A percentile compares a stretch with the other conserved stretches of the same genome.
These are phyloP conservation scores for Watsonalla binaria DNA, from an alignment of 2,888 invertebrate genomes.

Conservation along the genomic window DNA sequence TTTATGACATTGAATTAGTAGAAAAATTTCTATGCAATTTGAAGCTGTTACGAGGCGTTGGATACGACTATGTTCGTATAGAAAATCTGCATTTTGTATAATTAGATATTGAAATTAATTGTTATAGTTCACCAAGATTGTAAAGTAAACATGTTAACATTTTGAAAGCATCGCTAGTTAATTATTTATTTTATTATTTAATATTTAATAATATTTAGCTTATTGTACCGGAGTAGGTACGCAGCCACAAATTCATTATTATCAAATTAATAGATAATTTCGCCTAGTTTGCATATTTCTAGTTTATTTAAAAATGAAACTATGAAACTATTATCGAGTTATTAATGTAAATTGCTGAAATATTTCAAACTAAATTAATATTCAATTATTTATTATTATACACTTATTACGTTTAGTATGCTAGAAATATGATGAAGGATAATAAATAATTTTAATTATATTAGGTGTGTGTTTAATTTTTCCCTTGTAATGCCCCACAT, in stretches of 20 bases:
- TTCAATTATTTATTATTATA: slow-evolving; percentile 80
- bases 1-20: not conserved
- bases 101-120: slow-evolving; percentile 57
- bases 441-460: slow-evolving; percentile 81
- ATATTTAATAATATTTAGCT: slow-evolving; percentile 32
- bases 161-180: slow-evolving; percentile 61
- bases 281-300: slow-evolving; percentile 71
- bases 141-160: slow-evolving; percentile 65
- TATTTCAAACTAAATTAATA: slow-evolving; percentile 77
- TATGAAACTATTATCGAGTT: slow-evolving; percentile 67
- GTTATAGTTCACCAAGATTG: slow-evolving; percentile 74
- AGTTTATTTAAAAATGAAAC: slow-evolving; percentile 50
- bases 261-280: slow-evolving; percentile 69
- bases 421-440: slow-evolving; percentile 80
- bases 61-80: not conserved
- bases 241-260: slow-evolving; percentile 45
- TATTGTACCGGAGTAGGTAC: slow-evolving; percentile 46
- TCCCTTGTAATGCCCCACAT: not conserved
- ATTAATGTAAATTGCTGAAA: slow-evolving; percentile 73
- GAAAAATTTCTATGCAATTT: not conserved
- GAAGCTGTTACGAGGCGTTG: not conserved
- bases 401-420: slow-evolving; percentile 81
- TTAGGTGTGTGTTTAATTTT: slow-evolving; percentile 66
- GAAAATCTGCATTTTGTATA: slow-evolving; percentile 36
- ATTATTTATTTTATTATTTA: slow-evolving; percentile 44